Percentiles rank a stretch among this genome's conserved stretches.
phyloP scores from a whole-genome alignment of 1,140 invertebrate genomes.

The Drosophila mauritiana region DNA sequence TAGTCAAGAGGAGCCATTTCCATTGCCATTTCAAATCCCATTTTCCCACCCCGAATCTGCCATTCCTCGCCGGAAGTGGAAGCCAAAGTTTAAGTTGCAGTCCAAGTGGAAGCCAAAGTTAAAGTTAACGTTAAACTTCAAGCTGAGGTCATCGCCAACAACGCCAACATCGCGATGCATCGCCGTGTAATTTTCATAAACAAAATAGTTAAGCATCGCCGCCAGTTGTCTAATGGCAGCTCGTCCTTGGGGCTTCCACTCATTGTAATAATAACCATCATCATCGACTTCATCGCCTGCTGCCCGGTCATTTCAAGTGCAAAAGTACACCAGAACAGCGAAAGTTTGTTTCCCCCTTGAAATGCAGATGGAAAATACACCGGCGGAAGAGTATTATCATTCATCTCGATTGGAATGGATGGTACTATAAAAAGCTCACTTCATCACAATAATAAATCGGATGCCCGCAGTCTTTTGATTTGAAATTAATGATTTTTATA shows the following conservation, averaged over 20 bases:
- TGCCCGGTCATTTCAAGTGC: slow-evolving; percentile 55
- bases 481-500: no score
- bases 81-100: slow-evolving; percentile 36
- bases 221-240: slow-evolving; percentile 51
- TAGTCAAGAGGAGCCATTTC: slow-evolving; percentile 55
- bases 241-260: not conserved
- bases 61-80: slow-evolving; percentile 41
- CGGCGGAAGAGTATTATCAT: not conserved
- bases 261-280: slow-evolving; percentile 5
- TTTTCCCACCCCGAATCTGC: slow-evolving; percentile 8
- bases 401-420: not conserved
- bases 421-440: no score
- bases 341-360: slow-evolving; percentile 12
- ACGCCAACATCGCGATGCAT: not conserved
- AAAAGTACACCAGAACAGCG: slow-evolving; percentile 40
- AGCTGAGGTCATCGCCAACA: slow-evolving; percentile 8
- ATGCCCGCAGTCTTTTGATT: no score
- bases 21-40: slow-evolving; percentile 19
- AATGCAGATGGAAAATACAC: slow-evolving; percentile 19
- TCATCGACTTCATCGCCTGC: slow-evolving; percentile 5
- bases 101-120: slow-evolving; percentile 19
- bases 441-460: not conserved
- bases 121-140: slow-evolving; percentile 22
- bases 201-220: slow-evolving; percentile 66
- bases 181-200: slow-evolving; percentile 67